A percentile compares a stretch with the other conserved stretches of the same genome.
Evolutionary conservation across 1,140 invertebrate genomes (phyloP).

Genomic region (Micrasema minimum): DNA sequence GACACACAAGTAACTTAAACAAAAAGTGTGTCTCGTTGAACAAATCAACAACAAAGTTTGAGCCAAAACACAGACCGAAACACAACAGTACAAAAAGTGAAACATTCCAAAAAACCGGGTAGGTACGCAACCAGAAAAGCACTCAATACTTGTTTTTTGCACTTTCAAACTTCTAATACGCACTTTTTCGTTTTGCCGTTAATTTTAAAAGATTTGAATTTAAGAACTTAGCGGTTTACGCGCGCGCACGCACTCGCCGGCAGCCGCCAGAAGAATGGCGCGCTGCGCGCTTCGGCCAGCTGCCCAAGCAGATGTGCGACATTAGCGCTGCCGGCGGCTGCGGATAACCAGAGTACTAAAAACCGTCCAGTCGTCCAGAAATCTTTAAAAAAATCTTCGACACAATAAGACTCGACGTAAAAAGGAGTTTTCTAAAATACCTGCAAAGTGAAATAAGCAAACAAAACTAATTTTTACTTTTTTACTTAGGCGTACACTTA

Average conservation of each 20-base stretch:
- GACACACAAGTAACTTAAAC: constrained; percentile 15
- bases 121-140: no score
- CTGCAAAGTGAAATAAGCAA: background rate
- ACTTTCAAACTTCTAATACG: background rate
- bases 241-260: background rate
- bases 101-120: no score
- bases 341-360: background rate
- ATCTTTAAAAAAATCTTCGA: constrained; percentile 12
- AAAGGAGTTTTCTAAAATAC: no score
- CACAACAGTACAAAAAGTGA: background rate
- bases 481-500: no score
- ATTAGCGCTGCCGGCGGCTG: constrained; percentile 8
- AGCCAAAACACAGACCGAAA: background rate
- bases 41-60: constrained; percentile 21
- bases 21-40: background rate
- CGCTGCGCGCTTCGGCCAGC: constrained; percentile 4
- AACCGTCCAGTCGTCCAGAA: constrained; percentile 22
- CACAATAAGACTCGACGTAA: background rate
- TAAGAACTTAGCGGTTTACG: background rate
- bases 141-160: constrained; percentile 6
- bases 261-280: constrained; percentile 26
- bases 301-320: constrained; percentile 28
- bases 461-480: background rate
- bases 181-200: background rate
- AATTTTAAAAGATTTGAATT: background rate